phyloP scores from a whole-genome alignment of 2,888 invertebrate species.

The Hypselothyrea guttata region DNA sequence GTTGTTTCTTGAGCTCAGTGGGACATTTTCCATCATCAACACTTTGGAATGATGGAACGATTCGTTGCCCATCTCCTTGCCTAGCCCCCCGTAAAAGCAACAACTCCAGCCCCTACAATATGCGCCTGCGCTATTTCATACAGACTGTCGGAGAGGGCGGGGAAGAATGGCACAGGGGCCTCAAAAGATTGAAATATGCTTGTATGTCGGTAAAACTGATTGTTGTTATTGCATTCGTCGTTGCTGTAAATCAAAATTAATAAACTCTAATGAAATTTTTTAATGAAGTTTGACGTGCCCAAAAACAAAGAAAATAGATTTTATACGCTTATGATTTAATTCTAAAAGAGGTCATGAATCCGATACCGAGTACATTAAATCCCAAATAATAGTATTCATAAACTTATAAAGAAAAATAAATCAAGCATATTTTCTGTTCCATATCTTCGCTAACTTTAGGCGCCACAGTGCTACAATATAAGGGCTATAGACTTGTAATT shows the following conservation, averaged over 20 bases:
- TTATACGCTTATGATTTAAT: background rate
- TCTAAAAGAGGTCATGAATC: background rate
- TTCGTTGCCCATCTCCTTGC: constrained; percentile 52
- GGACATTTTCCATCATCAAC: constrained; percentile 76
- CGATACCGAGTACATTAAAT: too few relatives aligned
- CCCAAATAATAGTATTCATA: too few relatives aligned
- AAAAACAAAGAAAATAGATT: constrained; percentile 12
- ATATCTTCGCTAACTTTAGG: too few relatives aligned
- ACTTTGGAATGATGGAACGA: constrained; percentile 70
- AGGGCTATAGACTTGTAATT: too few relatives aligned
- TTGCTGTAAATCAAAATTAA: constrained; percentile 69
- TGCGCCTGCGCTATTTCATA: constrained; percentile 49
- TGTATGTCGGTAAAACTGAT: constrained; percentile 1
- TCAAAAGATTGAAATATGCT: constrained; percentile 52
- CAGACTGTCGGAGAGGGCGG: too few relatives aligned
- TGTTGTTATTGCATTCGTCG: constrained; percentile 23
- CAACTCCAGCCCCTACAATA: constrained; percentile 26
- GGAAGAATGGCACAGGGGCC: constrained; percentile 19
- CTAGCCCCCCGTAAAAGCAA: background rate
- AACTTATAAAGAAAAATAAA: too few relatives aligned
- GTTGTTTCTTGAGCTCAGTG: constrained; percentile 61
- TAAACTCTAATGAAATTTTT: constrained; percentile 65
- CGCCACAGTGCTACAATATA: too few relatives aligned
- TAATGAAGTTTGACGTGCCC: constrained; percentile 49
- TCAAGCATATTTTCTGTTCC: too few relatives aligned